Base-by-base conservation (phyloP, 2,888 invertebrate species). In the Aelia acuminata region DNA sequence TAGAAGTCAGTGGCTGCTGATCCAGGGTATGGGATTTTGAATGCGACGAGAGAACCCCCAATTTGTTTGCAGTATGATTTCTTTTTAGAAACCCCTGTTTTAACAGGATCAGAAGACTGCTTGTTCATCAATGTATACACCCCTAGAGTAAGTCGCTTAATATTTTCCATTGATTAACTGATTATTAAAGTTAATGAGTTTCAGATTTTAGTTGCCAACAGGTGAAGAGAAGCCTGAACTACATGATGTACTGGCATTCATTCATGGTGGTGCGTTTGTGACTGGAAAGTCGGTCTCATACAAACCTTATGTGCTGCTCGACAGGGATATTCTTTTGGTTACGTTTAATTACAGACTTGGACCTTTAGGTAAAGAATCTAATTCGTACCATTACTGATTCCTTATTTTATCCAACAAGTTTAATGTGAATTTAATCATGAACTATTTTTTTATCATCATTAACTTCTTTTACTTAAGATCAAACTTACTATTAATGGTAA, bases 111-210 rank as follows among this genome's bases (percentile, higher is more conserved):
- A 48, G 85, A 85, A 85, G 50, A 85, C 39, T 85, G 85, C 11
- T 47, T 85, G n/a, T 85, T 10, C 53, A 49, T 85, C 47, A 85
- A 85, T 47, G 85, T 85, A 22, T 85, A 85, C 50, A 85, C 85
- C 7, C 85, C 85, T 26, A 47, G 50, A 47, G 85, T 85, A 85
- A 31, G 50, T 35, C 8, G 13, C 35, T 70, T 70, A 18, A 70
- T n/a, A 20, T 70, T 70, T 35, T 70, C 1, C 31, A 70, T 70
- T 20, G 2, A 70, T 31, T 0, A 35, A 1, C 35, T 3, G 31
- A 18, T 70, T 18, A 7, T 70, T 70, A 20, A 7, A 70, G 2
- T 0, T 26, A 70, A 63, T 63, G 31, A 70, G 18, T 70, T 35
- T 3, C 7, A 70, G 18, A 4, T 31, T 70, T 70, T 70, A 80